Conservation (phyloP, 2,888 invertebrate genomes). For the Tolmerus cingulatus region DNA sequence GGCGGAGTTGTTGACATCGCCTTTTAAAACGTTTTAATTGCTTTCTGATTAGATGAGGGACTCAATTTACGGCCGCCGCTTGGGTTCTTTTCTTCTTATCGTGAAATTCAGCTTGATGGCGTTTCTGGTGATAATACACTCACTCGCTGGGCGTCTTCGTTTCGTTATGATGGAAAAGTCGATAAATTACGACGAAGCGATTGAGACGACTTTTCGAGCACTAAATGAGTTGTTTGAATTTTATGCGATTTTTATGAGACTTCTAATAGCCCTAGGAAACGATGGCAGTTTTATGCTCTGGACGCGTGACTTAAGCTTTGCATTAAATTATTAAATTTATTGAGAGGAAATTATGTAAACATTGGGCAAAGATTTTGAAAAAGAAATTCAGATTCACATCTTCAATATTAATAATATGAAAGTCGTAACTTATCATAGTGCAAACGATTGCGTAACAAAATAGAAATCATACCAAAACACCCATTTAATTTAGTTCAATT, state of each 20-base stretch:
- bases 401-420: neutral
- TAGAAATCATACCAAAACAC: neutral
- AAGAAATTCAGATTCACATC: neutral
- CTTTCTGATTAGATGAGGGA: slow-evolving; percentile 2
- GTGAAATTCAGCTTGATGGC: neutral
- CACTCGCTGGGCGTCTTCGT: neutral
- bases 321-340: neutral
- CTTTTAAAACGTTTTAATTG: slow-evolving; percentile 20
- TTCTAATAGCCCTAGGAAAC: neutral
- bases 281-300: neutral
- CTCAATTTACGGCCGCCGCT: neutral
- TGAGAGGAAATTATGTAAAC: neutral
- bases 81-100: neutral
- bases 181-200: neutral
- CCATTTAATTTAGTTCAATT: too few species aligned
- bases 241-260: neutral
- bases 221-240: neutral
- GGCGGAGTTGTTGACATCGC: slow-evolving; percentile 10
- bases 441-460: neutral
- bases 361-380: neutral
- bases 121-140: neutral
- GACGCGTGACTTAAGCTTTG: neutral
- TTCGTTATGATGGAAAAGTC: neutral
- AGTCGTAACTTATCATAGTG: neutral
- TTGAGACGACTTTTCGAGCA: neutral